Evolutionary conservation across 1,140 invertebrate genomes (phyloP), one percentile per base, ranked within the genome.

Genomic region (Nomia melanderi): DNA sequence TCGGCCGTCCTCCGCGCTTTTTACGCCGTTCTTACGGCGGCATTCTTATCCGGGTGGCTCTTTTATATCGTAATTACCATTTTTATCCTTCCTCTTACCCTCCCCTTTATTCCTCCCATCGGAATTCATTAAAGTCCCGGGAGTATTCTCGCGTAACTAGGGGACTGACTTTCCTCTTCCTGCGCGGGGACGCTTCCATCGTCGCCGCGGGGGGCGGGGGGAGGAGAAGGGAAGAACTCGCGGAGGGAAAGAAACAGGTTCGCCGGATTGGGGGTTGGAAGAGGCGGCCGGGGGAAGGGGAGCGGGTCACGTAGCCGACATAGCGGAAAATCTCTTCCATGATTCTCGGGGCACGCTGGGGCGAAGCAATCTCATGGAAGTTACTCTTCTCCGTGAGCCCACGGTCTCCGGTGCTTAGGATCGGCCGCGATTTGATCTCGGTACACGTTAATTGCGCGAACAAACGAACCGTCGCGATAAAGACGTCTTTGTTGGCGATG

Each of bases 61-160:
- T 84, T 91, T 91, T 90, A 90, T 91, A 90, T 90, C 87, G 88
- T 90, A 91, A 91, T 91, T 90, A 91, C 88, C 90, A 91, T 91
- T 91, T 91, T 91, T 89, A 90, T 91, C 88, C 86, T 86, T 79
- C 71, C 81, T 85, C 79, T 82, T 64, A 77, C 56, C 77, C 65
- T 64, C 70, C 75, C 72, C 66, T 78, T 83, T 76, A 69, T 77
- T 83, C 80, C 75, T 82, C 86, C 86, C 89, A 87, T 90, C 78
- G 87, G 88, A 91, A 92, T 91, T 91, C 90, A 91, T 91, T 91
- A 92, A 89, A 90, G 85, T 88, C 83, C 81, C 81, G 65, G 64
- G 77, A 80, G 82, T 79, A 88, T 88, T 83, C 82, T 86, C 80
- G 77, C 82, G 87, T 88, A 86, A 90, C 85, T 87, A 76, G 82